Evolutionary conservation across 2,888 invertebrate species (phyloP).

Genomic region (Xestia rhomboidea): DNA sequence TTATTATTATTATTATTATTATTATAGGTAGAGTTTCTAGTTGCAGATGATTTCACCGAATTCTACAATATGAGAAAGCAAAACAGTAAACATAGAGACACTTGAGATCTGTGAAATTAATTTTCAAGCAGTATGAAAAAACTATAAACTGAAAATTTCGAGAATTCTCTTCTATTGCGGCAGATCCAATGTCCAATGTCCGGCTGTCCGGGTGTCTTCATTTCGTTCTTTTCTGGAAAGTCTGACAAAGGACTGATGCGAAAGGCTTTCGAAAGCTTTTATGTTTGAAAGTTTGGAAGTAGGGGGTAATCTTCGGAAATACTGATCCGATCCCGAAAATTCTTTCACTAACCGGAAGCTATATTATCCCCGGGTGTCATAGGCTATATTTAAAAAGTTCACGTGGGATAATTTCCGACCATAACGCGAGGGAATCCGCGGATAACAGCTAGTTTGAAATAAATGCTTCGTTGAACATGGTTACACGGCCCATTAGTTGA

Average conservation of each 20-base stretch:
- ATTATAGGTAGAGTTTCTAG: too few relatives aligned
- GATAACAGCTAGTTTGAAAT: neutral
- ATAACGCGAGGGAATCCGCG: neutral
- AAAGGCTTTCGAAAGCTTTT: neutral
- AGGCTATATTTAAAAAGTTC: neutral
- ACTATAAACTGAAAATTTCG: neutral
- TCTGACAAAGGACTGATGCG: neutral
- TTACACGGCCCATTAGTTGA: neutral
- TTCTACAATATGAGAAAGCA: neutral
- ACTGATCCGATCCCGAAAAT: neutral
- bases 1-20: too few relatives aligned
- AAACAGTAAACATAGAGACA: neutral
- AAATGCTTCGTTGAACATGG: neutral
- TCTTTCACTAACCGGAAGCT: neutral
- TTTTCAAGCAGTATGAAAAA: constrained; percentile 2
- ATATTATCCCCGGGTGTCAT: too few relatives aligned
- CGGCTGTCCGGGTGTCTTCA: neutral
- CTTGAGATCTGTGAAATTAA: neutral
- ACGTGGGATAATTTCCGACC: neutral
- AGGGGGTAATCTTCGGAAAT: neutral
- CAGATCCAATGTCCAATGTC: neutral
- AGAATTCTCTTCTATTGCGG: neutral
- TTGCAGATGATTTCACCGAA: neutral
- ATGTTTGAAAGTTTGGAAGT: neutral
- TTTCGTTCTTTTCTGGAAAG: neutral